Base-by-base conservation (phyloP, 2,113 vertebrate genomes). In the Crotophaga sulcirostris region DNA sequence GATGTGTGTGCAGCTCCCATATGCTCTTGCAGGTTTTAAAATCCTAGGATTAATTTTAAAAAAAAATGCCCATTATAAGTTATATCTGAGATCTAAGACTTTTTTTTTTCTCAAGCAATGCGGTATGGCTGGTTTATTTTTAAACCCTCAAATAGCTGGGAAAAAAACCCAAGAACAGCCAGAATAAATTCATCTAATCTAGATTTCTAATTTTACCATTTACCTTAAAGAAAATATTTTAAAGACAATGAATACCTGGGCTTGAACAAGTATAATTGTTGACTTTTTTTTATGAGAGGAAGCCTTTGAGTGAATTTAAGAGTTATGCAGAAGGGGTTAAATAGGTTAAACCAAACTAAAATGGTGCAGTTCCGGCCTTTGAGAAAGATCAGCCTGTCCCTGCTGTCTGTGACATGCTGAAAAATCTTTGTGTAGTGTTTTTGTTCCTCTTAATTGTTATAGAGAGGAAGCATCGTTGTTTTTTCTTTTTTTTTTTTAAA, bases 71-170 rank as follows among this genome's bases (percentile, higher is more conserved):
- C 42, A 81, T 91, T 94, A 69, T 44, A 86, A 64, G 44, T 55
- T 76, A 28, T 73, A 87, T 66, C 31, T 79, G 26, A 76, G 44
- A 86, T 67, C 21, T 86, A 60, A 83, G 54, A 16, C 59, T 38
- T 72, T 33, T 68, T 85, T 40, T 63, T 77, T 91, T 74, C 54
- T 86, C 31, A 60, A 84, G 84, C 29, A 40, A 49, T 26, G 9
- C 14, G 3, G 40, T 69, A 69, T 84, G 76, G 54, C 40, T 88
- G 44, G n/a, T 84, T 90, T 95, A 84, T 92, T 95, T 95, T 96
- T 86, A 89, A 86, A 92, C 28, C 3, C 15, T 84, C 74, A 34
- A 77, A 84, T 92, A 86, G 18, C 75, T 83, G 60, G 23, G 38
- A 6, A 70, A 55, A 73, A 78, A 74, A 73, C 26, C 0, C 52